Percentiles rank a stretch among this genome's conserved stretches.
Conservation (phyloP, 2,113 vertebrate genomes). For the Bucco capensis region DNA sequence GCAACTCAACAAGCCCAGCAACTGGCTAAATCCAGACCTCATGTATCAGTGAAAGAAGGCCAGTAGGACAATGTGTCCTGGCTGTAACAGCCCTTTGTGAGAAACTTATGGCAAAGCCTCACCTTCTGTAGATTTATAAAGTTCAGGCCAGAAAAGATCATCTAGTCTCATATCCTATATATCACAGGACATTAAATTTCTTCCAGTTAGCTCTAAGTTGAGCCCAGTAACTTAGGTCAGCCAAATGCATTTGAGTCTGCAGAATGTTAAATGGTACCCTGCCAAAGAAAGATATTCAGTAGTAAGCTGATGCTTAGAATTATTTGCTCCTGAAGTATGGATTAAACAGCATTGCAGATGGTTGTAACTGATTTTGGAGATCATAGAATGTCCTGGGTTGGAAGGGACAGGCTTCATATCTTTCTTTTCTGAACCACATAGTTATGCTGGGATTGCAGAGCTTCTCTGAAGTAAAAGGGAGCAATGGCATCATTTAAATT, state of each 20-base stretch:
- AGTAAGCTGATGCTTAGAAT: neutral
- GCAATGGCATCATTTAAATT: neutral
- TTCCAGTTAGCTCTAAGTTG: slow-evolving; percentile 24
- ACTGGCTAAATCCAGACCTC: neutral
- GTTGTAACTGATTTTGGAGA: neutral
- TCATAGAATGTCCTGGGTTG: neutral
- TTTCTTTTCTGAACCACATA: neutral
- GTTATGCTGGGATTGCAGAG: neutral
- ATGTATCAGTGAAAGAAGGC: slow-evolving; percentile 23
- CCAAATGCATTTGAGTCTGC: slow-evolving; percentile 15
- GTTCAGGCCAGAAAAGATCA: slow-evolving; percentile 13
- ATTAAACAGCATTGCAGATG: neutral
- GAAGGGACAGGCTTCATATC: neutral
- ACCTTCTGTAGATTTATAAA: slow-evolving; percentile 43
- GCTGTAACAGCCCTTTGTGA: slow-evolving; percentile 8
- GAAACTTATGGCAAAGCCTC: slow-evolving; percentile 26
- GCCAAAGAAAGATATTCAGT: neutral
- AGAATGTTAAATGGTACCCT: neutral
- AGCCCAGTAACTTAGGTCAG: slow-evolving; percentile 33
- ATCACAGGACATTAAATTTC: slow-evolving; percentile 44
- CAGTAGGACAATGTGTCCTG: slow-evolving; percentile 39
- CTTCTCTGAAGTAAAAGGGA: neutral
- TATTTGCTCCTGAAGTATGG: neutral
- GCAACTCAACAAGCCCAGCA: neutral
- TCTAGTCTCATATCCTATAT: neutral